phyloP scores from a whole-genome alignment of 2,113 vertebrate species.

The Pao palembangensis region DNA sequence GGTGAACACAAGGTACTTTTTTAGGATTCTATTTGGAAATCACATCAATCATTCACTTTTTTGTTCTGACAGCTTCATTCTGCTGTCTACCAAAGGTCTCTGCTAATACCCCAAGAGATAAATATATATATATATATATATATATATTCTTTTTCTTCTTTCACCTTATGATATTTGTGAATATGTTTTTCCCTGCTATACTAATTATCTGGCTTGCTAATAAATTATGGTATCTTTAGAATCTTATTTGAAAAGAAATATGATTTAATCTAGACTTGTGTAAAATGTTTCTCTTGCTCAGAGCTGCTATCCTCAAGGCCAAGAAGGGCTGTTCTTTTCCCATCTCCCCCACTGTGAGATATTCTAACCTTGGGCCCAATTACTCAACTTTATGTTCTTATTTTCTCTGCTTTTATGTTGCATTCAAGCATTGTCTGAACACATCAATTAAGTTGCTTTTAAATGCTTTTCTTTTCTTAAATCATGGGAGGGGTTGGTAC shows the following conservation, averaged over 20 bases:
- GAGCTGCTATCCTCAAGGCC: neutral
- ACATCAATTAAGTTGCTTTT: conserved; percentile 55
- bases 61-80: conserved; percentile 27
- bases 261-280: neutral
- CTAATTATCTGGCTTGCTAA: neutral
- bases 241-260: too few relatives aligned
- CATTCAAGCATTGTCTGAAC: conserved; percentile 51
- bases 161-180: neutral
- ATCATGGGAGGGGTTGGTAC: conserved; percentile 31
- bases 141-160: too few relatives aligned
- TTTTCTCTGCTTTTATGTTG: conserved; percentile 33
- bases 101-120: conserved; percentile 18
- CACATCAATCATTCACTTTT: conserved; percentile 31
- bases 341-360: conserved; percentile 32
- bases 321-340: conserved; percentile 19
- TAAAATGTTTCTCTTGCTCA: neutral
- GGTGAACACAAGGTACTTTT: conserved; percentile 20
- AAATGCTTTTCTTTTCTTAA: conserved; percentile 33
- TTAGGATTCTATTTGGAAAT: conserved; percentile 35
- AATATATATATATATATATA: too few relatives aligned
- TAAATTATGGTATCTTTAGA: neutral
- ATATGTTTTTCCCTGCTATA: neutral
- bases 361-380: conserved; percentile 45
- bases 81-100: conserved; percentile 10
- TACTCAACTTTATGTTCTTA: conserved; percentile 46